Evolutionary conservation across 1,140 invertebrate genomes (phyloP).

Genomic region (Muscidifurax raptorellus): DNA sequence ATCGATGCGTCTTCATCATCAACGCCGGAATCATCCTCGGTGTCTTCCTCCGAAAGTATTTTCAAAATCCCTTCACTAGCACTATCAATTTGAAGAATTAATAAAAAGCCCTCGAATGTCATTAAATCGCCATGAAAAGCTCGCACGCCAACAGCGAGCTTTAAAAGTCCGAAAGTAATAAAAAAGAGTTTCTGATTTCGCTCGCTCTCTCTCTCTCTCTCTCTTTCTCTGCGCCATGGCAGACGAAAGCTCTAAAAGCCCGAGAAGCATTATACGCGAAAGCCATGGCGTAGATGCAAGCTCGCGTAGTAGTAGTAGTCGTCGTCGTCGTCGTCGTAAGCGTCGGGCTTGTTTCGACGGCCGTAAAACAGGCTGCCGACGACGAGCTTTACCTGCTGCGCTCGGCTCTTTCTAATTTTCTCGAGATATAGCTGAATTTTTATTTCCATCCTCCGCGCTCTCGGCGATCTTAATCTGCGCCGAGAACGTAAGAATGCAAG

Average conservation of each 20-base stretch:
- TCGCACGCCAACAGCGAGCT: background rate
- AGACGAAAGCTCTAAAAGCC: constrained; percentile 31
- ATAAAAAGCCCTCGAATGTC: constrained; percentile 27
- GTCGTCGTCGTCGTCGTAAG: background rate
- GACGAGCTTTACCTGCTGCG: constrained; percentile 49
- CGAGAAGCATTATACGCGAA: constrained; percentile 36
- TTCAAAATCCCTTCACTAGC: too few relatives aligned
- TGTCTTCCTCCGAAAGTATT: too few relatives aligned
- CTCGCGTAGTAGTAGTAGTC: constrained; percentile 27
- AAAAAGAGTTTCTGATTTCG: constrained; percentile 40
- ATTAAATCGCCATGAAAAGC: constrained; percentile 29
- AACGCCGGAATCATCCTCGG: too few relatives aligned
- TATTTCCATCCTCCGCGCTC: background rate
- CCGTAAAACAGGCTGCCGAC: constrained; percentile 64
- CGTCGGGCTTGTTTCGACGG: constrained; percentile 57
- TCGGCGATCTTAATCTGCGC: background rate
- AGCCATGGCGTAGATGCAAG: constrained; percentile 51
- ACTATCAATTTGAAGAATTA: constrained; percentile 22
- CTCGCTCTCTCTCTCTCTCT: background rate
- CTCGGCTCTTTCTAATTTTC: background rate
- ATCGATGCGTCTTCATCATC: too few relatives aligned
- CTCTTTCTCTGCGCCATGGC: background rate
- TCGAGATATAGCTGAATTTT: background rate
- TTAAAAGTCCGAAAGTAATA: constrained; percentile 47
- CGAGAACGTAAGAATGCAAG: background rate